These are phyloP conservation scores for Patella depressa DNA, from an alignment of 2,888 invertebrate genomes.

Conservation along the genomic window DNA sequence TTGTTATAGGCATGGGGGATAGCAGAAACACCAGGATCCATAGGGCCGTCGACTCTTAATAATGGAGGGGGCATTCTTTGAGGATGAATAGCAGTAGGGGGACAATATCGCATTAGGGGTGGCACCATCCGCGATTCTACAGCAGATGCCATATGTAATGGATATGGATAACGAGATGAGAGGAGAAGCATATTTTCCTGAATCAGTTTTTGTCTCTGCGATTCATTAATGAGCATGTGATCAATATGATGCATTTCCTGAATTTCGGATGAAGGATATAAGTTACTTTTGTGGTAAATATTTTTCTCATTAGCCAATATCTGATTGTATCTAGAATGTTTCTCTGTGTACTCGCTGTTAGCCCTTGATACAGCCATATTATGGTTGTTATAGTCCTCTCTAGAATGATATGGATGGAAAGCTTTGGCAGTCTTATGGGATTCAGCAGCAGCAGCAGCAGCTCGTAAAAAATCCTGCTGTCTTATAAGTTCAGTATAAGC, in stretches of 20 bases:
- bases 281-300: neutral
- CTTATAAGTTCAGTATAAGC: neutral
- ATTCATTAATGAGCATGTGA: neutral
- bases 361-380: neutral
- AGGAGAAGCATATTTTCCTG: slow-evolving; percentile 1
- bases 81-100: neutral
- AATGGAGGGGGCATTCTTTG: slow-evolving; percentile 22
- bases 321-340: neutral
- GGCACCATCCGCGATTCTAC: neutral
- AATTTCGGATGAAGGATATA: neutral
- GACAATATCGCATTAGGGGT: neutral
- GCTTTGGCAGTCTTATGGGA: neutral
- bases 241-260: neutral
- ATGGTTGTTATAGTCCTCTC: neutral
- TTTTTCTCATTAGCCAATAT: neutral
- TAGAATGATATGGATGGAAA: neutral
- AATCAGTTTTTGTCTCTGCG: neutral
- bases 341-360: neutral
- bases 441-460: neutral
- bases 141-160: neutral
- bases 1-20: slow-evolving; percentile 15
- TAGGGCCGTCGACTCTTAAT: slow-evolving; percentile 16
- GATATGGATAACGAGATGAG: neutral
- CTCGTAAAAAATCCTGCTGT: neutral
- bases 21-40: neutral